phyloP scores from a whole-genome alignment of 2,888 invertebrate species.

The Yponomeuta malinellus region DNA sequence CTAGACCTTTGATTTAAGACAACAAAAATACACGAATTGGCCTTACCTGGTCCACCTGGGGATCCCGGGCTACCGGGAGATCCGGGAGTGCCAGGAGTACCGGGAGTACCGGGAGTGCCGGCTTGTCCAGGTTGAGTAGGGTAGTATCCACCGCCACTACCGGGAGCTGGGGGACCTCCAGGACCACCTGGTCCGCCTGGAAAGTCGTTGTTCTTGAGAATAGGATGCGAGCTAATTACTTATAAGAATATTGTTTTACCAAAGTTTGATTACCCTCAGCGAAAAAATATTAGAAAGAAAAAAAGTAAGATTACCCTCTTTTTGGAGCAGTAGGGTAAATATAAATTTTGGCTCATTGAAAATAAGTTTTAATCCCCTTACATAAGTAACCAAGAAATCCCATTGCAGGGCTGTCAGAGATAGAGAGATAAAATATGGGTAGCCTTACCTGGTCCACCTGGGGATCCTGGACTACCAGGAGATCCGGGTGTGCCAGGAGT shows the following conservation, averaged over 20 bases:
- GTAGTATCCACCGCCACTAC: conserved; percentile 41
- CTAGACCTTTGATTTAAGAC: no score
- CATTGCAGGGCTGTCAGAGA: no score
- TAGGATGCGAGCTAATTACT: no score
- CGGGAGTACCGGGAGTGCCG: conserved; percentile 24
- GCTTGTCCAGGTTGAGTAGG: conserved; percentile 31
- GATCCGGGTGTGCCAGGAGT: conserved; percentile 25
- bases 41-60: conserved; percentile 35
- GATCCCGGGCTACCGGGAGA: conserved; percentile 44
- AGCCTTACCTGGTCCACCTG: conserved; percentile 30
- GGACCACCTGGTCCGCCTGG: conserved; percentile 37
- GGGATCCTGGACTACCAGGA: conserved; percentile 48
- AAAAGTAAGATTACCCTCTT: no score
- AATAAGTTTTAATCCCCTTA: no score
- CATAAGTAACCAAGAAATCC: no score
- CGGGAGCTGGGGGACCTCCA: conserved; percentile 41
- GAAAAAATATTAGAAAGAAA: no score
- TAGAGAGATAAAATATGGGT: not conserved
- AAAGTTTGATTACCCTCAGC: no score
- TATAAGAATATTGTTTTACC: no score
- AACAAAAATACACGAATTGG: not conserved
- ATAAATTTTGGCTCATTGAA: no score
- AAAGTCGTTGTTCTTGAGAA: not conserved
- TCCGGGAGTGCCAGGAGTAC: conserved; percentile 24
- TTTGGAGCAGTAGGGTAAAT: no score